These are phyloP conservation scores for Alviniconcha marisindica DNA, from an alignment of 1,140 invertebrate genomes.

Conservation along the genomic window DNA sequence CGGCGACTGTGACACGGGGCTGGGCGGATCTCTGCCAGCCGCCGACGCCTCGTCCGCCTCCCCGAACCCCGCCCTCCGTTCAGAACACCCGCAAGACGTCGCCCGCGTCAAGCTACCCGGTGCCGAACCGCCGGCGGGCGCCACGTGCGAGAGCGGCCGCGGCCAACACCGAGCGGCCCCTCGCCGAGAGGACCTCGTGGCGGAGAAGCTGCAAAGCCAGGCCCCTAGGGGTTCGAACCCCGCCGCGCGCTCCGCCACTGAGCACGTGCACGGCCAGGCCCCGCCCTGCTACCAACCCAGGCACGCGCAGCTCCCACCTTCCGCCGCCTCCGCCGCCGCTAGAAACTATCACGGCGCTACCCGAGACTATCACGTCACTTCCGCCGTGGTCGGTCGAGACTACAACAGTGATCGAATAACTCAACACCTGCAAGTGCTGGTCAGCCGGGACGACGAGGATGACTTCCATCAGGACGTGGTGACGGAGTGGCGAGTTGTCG, in stretches of 20 bases:
- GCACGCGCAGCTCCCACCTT: background rate
- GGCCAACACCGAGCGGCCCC: background rate
- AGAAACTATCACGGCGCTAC: no score
- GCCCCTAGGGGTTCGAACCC: background rate
- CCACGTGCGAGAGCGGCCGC: conserved; percentile 3
- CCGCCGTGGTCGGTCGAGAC: background rate
- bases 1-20: background rate
- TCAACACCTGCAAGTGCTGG: conserved; percentile 56
- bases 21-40: background rate
- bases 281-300: background rate
- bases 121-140: background rate
- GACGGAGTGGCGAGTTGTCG: conserved; percentile 98
- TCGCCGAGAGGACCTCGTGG: background rate
- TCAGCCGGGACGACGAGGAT: conserved; percentile 62
- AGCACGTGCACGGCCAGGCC: background rate
- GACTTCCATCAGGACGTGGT: conserved; percentile 65
- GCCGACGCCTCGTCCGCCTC: background rate
- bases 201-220: background rate
- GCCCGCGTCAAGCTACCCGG: background rate
- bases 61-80: background rate
- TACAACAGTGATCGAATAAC: conserved; percentile 58
- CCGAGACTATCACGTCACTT: conserved; percentile 7
- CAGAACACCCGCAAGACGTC: no score
- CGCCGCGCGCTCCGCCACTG: background rate
- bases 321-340: no score